A percentile compares a stretch with the other conserved stretches of the same genome.
These are phyloP conservation scores for Nyctereutes procyonoides DNA, from an alignment of 2,113 vertebrate species.

Conservation along the genomic window DNA sequence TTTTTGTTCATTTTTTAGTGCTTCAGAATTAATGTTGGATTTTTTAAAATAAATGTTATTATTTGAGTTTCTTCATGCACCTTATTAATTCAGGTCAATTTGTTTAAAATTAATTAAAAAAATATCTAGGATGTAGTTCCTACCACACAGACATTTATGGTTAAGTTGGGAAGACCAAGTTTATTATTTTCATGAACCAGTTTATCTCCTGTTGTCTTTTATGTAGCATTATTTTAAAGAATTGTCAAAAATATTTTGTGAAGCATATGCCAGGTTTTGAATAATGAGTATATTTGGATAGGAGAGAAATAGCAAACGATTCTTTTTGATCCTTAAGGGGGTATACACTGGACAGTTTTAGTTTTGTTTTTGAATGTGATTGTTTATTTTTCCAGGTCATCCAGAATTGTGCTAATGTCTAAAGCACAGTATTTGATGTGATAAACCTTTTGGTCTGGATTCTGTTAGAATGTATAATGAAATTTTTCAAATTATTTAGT, in stretches of 20 bases:
- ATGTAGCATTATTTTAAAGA: not conserved
- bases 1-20: not conserved
- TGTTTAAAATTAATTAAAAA: not conserved
- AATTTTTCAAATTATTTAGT: not conserved
- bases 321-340: not conserved
- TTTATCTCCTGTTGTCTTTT: not conserved
- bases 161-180: not conserved
- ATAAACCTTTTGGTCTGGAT: not conserved
- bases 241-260: not conserved
- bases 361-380: not conserved
- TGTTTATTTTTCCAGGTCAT: not conserved
- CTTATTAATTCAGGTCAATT: not conserved
- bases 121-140: not conserved
- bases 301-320: not conserved
- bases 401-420: not conserved
- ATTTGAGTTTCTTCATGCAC: not conserved
- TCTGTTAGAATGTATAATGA: not conserved
- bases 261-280: not conserved
- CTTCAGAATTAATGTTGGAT: not conserved
- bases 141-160: not conserved
- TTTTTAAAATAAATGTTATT: conserved; percentile 11
- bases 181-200: not conserved
- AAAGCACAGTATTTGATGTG: not conserved
- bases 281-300: not conserved
- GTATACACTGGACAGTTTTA: not conserved